Conservation (phyloP, 1,140 invertebrate genomes). For the Octopus bimaculoides region DNA sequence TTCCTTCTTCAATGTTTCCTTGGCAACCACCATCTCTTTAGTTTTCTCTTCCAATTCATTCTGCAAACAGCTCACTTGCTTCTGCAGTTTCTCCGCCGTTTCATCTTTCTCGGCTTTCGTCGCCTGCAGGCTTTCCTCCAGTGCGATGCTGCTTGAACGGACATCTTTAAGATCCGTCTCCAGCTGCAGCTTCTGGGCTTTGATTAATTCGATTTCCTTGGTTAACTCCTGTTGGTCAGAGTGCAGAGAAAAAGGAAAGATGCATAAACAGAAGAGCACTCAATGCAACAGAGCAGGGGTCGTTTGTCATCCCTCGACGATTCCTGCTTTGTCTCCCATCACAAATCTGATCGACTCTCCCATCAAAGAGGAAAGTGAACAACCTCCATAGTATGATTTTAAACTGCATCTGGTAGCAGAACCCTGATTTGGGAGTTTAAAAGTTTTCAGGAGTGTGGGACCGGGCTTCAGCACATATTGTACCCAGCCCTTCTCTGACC, state of each 20-base stretch:
- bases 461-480: no score
- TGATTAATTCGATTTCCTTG: neutral
- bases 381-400: no score
- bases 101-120: constrained; percentile 27
- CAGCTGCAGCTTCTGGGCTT: neutral
- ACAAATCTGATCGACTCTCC: no score
- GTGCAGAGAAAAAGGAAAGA: neutral
- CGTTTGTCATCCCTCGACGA: no score
- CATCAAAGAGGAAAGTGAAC: no score
- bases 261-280: no score
- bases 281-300: no score
- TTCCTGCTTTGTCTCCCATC: no score
- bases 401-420: no score
- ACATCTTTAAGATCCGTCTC: neutral
- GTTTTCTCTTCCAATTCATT: constrained; percentile 29
- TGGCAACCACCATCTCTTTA: constrained; percentile 19
- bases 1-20: constrained; percentile 29
- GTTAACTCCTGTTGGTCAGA: neutral
- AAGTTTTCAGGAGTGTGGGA: no score
- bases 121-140: constrained; percentile 20
- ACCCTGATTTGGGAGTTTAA: no score
- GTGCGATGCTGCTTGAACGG: constrained; percentile 20
- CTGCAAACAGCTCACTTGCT: constrained; percentile 31
- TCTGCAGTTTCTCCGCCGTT: constrained; percentile 30
- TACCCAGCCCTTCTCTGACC: no score